Conservation (phyloP, 2,888 invertebrate genomes). For the Falcaria lacertinaria region DNA sequence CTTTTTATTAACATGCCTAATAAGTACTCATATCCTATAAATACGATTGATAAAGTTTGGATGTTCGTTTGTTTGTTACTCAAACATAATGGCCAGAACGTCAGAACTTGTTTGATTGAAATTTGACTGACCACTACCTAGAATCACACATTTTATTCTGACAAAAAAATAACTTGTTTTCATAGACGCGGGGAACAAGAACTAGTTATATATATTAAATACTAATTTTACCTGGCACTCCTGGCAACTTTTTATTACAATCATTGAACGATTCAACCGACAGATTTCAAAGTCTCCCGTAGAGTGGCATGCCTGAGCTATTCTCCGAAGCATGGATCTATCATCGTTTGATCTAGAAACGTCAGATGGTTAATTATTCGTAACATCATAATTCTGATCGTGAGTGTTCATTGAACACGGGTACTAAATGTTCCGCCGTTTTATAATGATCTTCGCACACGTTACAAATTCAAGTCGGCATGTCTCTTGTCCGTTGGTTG, state of each 20-base stretch:
- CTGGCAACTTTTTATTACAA: background rate
- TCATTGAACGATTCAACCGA: background rate
- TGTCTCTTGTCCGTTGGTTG: conserved; percentile 57
- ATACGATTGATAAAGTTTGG: too few relatives aligned
- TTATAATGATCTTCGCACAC: conserved; percentile 28
- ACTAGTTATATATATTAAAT: too few relatives aligned
- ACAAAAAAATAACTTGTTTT: too few relatives aligned
- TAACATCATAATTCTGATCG: conserved; percentile 72
- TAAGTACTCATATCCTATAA: too few relatives aligned
- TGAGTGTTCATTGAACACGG: conserved; percentile 67
- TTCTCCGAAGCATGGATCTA: background rate
- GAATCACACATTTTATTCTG: too few relatives aligned
- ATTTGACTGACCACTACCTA: too few relatives aligned
- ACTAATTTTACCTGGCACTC: too few relatives aligned
- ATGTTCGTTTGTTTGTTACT: too few relatives aligned
- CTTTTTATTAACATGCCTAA: too few relatives aligned
- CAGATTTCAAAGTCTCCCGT: background rate
- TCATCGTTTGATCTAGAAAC: conserved; percentile 48
- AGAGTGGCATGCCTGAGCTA: background rate
- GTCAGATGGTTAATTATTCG: conserved; percentile 72
- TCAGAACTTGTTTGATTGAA: too few relatives aligned
- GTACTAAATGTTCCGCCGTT: conserved; percentile 46
- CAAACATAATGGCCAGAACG: too few relatives aligned
- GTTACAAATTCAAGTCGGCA: conserved; percentile 9
- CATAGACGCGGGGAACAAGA: too few relatives aligned